phyloP scores from a whole-genome alignment of 2,113 vertebrate species.

The Anthoscopus minutus region DNA sequence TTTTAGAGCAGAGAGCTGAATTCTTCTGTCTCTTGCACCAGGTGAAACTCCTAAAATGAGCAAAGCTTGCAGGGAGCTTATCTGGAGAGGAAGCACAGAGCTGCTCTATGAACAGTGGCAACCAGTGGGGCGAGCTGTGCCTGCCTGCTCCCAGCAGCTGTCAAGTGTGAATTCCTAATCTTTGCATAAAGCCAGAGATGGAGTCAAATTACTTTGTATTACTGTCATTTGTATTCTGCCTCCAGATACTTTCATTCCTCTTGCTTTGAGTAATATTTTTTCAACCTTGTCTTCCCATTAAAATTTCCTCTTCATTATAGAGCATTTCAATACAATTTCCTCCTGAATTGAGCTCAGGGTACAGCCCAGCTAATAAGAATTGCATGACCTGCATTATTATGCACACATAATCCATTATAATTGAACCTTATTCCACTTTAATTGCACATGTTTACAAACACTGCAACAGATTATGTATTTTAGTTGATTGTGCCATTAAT shows the following conservation, averaged over 20 bases:
- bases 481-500: conserved; percentile 52
- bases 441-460: conserved; percentile 59
- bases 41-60: background rate
- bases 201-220: background rate
- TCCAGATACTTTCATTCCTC: background rate
- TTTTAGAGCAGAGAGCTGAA: background rate
- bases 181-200: background rate
- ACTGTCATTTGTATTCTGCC: conserved; percentile 47
- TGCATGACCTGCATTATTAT: conserved; percentile 46
- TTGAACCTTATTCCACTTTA: conserved; percentile 48
- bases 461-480: conserved; percentile 34
- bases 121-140: background rate
- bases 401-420: conserved; percentile 52
- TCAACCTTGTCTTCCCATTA: conserved; percentile 58
- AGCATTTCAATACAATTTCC: conserved; percentile 36
- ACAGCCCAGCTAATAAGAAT: conserved; percentile 52
- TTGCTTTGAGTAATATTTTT: conserved; percentile 55
- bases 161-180: background rate
- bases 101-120: background rate
- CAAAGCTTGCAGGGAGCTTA: background rate
- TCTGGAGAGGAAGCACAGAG: background rate
- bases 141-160: background rate
- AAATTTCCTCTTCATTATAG: conserved; percentile 50
- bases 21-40: background rate
- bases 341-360: background rate